Conservation (phyloP, 2,797 vertebrate species). For the Cetoscarus ocellatus region DNA sequence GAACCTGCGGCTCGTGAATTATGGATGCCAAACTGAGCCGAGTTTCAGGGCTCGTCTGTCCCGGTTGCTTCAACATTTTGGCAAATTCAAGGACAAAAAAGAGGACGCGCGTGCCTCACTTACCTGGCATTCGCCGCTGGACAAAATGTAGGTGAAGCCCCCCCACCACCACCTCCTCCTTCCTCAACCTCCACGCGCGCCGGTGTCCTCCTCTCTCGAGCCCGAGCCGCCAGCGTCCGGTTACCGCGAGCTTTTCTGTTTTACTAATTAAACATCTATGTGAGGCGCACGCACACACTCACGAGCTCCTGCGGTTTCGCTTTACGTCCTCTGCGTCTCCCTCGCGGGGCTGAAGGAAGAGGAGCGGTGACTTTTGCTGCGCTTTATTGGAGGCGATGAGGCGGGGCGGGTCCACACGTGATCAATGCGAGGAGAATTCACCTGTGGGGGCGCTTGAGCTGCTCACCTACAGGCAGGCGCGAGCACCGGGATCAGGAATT, state of each 20-base stretch:
- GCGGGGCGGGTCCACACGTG: constrained; percentile 75
- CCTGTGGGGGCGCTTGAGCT: constrained; percentile 69
- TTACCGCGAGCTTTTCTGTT: constrained; percentile 51
- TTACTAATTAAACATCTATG: constrained; percentile 67
- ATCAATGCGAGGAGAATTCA: constrained; percentile 55
- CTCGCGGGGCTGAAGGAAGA: constrained; percentile 35
- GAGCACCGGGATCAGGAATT: not conserved
- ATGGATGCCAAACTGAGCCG: constrained; percentile 60
- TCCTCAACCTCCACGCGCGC: constrained; percentile 29
- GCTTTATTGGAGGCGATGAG: constrained; percentile 67
- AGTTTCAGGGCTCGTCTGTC: constrained; percentile 63
- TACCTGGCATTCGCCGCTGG: constrained; percentile 47
- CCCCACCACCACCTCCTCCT: no score
- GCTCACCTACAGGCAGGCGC: not conserved
- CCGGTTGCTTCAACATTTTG: constrained; percentile 1
- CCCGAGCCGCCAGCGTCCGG: constrained; percentile 31
- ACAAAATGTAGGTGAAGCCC: no score
- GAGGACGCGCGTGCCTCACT: constrained; percentile 33
- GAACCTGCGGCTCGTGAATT: constrained; percentile 64
- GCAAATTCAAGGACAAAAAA: constrained; percentile 20
- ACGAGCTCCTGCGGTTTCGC: constrained; percentile 40
- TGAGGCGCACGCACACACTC: constrained; percentile 5
- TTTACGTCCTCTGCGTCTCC: constrained; percentile 36
- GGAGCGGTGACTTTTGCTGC: constrained; percentile 54
- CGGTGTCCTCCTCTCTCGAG: constrained; percentile 32